Evolutionary conservation across 2,888 invertebrate genomes (phyloP).

Genomic region (Cantharis rustica): DNA sequence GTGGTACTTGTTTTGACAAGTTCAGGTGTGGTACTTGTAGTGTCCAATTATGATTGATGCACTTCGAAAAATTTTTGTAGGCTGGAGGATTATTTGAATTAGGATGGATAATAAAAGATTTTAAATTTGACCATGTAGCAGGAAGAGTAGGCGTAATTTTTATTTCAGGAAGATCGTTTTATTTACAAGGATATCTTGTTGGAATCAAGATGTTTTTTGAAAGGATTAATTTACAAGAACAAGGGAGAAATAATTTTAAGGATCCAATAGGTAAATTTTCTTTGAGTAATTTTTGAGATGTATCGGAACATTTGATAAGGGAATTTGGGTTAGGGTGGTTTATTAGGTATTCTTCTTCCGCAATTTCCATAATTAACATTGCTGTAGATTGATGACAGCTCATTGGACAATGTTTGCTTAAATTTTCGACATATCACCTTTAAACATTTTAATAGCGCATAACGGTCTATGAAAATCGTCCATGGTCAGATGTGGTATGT

Average conservation of each 20-base stretch:
- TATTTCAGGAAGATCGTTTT: not conserved
- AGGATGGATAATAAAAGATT: not conserved
- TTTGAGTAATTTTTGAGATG: not conserved
- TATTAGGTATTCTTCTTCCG: not conserved
- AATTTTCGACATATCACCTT: not conserved
- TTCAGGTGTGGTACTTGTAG: not conserved
- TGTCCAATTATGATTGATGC: not conserved
- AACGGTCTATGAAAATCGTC: not conserved
- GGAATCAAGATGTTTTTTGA: not conserved
- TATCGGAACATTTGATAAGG: not conserved
- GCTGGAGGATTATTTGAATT: not conserved
- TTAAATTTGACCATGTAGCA: not conserved
- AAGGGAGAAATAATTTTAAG: not conserved
- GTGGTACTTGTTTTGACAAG: not conserved
- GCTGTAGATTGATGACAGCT: not conserved
- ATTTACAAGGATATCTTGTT: not conserved
- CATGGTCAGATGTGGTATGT: not conserved
- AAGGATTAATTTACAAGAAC: not conserved
- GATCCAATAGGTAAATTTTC: not conserved
- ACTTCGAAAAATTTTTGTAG: not conserved
- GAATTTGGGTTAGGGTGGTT: not conserved
- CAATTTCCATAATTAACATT: not conserved
- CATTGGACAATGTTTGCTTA: not conserved
- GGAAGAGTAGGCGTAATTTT: not conserved
- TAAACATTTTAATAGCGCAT: not conserved